Conservation (phyloP, 2,888 invertebrate species). For the Nomada ruficornis region DNA sequence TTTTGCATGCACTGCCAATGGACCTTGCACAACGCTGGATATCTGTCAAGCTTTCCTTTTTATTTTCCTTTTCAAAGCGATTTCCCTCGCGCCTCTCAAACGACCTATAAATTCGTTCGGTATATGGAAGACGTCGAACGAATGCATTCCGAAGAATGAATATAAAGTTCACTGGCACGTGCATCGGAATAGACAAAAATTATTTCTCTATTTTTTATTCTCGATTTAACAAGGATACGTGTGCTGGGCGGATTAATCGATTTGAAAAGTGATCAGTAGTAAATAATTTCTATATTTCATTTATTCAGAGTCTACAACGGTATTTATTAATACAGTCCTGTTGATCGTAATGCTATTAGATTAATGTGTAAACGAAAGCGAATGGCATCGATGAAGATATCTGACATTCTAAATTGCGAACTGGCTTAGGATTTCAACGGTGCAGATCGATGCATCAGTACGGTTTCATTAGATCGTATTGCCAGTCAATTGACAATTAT, state of each 20-base stretch:
- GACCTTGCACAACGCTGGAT: neutral
- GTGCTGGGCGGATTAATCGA: no score
- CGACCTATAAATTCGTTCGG: neutral
- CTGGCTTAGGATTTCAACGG: slow-evolving; percentile 28
- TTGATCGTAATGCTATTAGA: neutral
- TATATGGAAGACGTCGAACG: neutral
- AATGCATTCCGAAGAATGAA: neutral
- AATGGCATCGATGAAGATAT: neutral
- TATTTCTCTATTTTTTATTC: neutral
- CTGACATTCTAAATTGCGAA: neutral
- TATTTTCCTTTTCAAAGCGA: neutral
- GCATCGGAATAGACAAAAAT: neutral
- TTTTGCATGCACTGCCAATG: neutral
- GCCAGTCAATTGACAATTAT: slow-evolving; percentile 67
- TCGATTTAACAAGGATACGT: no score
- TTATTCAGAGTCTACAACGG: no score
- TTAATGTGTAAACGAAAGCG: neutral
- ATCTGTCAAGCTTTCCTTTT: slow-evolving; percentile 3
- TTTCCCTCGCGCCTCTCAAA: neutral
- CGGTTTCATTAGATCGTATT: slow-evolving; percentile 69
- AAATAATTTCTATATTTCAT: no score
- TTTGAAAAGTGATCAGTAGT: no score
- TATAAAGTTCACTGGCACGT: neutral
- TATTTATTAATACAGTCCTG: no score
- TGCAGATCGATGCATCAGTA: slow-evolving; percentile 45